Percentiles rank a stretch among this genome's conserved stretches.
Evolutionary conservation across 2,888 invertebrate genomes (phyloP).

Genomic region (Sminthurides aquaticus): DNA sequence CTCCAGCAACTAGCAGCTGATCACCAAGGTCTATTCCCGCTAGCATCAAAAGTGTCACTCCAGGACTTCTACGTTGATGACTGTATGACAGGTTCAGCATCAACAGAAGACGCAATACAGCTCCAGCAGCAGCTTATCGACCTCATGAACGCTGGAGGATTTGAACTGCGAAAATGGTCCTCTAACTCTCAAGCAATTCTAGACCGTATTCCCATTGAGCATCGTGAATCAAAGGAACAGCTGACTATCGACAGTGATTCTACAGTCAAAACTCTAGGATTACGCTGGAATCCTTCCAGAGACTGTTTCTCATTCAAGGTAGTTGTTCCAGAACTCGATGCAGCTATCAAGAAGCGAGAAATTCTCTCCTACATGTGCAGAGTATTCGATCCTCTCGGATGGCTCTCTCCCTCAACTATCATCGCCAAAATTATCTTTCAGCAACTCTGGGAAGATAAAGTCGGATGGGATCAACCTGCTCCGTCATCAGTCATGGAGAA

Average conservation of each 20-base stretch:
- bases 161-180: slow-evolving; percentile 23
- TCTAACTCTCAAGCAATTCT: slow-evolving; percentile 19
- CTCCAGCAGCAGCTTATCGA: slow-evolving; percentile 2
- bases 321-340: not conserved
- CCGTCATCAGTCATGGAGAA: not conserved
- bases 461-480: not conserved
- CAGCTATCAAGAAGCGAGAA: slow-evolving; percentile 30
- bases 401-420: slow-evolving; percentile 35
- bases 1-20: slow-evolving; percentile 42
- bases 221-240: not conserved
- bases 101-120: slow-evolving; percentile 6
- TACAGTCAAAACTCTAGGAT: slow-evolving; percentile 22
- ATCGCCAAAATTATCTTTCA: slow-evolving; percentile 30
- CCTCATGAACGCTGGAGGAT: slow-evolving; percentile 1
- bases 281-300: slow-evolving; percentile 16
- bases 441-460: not conserved
- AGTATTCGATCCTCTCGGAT: slow-evolving; percentile 43
- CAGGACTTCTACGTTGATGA: slow-evolving; percentile 45
- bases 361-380: slow-evolving; percentile 39
- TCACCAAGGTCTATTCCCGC: slow-evolving; percentile 22
- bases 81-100: slow-evolving; percentile 9
- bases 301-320: slow-evolving; percentile 15
- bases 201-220: slow-evolving; percentile 13
- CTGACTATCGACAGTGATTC: slow-evolving; percentile 10
- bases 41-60: slow-evolving; percentile 26